phyloP scores from a whole-genome alignment of 2,888 invertebrate species.

The Kuschelorhynchus macadamiae region DNA sequence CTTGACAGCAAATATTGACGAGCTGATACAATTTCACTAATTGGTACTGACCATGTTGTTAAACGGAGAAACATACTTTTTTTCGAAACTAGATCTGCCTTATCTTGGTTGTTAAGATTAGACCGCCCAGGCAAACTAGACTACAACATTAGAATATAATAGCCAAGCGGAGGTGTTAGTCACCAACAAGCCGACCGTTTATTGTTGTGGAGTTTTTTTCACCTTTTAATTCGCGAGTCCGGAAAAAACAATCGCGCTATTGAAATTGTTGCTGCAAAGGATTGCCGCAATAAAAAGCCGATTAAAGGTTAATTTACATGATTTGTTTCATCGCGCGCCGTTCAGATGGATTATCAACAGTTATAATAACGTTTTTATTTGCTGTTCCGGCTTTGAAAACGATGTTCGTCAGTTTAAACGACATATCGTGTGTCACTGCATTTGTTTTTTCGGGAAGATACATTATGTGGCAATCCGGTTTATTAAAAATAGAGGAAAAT shows the following conservation, averaged over 20 bases:
- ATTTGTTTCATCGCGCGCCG: constrained; percentile 41
- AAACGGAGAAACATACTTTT: too few relatives aligned
- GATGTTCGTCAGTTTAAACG: background rate
- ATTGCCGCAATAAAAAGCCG: constrained; percentile 37
- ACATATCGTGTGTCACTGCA: too few relatives aligned
- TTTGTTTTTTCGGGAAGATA: background rate
- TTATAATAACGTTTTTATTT: constrained; percentile 29
- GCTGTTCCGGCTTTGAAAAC: constrained; percentile 19
- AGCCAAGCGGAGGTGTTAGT: constrained; percentile 26
- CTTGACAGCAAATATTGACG: too few relatives aligned
- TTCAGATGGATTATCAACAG: constrained; percentile 26
- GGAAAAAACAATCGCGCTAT: constrained; percentile 35
- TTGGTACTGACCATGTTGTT: too few relatives aligned
- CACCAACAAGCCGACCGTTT: constrained; percentile 24
- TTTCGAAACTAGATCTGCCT: too few relatives aligned
- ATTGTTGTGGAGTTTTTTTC: constrained; percentile 24
- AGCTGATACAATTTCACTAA: background rate
- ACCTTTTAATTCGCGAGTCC: constrained; percentile 17
- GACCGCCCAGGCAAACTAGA: background rate
- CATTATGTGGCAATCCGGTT: background rate
- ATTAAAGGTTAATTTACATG: constrained; percentile 46
- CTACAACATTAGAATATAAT: constrained; percentile 1
- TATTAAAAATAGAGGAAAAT: background rate
- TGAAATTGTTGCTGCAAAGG: constrained; percentile 40
- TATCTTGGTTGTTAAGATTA: background rate